phyloP scores from a whole-genome alignment of 2,797 vertebrate genomes.

The Oreortyx pictus region DNA sequence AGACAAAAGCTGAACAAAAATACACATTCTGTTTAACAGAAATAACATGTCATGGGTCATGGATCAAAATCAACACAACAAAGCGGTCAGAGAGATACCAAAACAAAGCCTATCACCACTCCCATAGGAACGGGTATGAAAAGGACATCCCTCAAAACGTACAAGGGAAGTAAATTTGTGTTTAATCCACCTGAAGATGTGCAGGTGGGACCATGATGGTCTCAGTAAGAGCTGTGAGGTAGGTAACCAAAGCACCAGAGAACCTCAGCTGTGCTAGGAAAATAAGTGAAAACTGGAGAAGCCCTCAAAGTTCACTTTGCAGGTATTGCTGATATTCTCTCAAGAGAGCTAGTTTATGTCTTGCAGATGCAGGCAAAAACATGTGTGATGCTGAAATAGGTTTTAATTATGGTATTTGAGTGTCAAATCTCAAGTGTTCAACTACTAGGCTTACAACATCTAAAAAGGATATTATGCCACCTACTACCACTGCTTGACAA shows the following conservation, averaged over 20 bases:
- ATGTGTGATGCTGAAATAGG: neutral
- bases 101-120: neutral
- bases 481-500: neutral
- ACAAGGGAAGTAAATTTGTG: neutral
- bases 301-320: neutral
- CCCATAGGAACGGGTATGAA: rapidly evolving
- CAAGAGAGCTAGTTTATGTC: neutral
- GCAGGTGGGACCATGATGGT: neutral
- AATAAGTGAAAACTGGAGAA: neutral
- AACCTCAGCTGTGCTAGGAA: neutral
- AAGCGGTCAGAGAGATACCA: neutral
- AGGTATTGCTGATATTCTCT: neutral
- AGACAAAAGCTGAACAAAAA: constrained; percentile 11
- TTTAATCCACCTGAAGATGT: neutral
- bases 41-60: neutral
- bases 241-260: neutral
- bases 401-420: neutral
- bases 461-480: neutral
- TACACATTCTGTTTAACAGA: neutral
- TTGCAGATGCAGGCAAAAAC: neutral
- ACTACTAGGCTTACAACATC: neutral
- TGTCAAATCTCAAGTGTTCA: neutral
- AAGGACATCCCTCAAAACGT: neutral
- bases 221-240: neutral
- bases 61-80: neutral